phyloP scores from a whole-genome alignment of 2,888 invertebrate genomes.

The Nomada ruficornis region DNA sequence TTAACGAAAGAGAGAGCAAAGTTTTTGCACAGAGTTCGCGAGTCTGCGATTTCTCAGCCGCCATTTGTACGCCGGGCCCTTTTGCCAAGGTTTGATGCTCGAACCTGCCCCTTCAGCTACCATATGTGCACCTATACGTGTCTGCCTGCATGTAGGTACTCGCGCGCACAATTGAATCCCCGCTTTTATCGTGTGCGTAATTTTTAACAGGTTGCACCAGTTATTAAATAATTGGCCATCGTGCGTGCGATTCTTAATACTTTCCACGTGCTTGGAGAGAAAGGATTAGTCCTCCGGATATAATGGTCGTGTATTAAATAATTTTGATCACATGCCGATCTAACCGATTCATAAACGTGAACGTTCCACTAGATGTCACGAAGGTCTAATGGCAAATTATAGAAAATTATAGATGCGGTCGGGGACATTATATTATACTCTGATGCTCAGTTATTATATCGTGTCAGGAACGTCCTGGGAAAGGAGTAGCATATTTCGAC shows the following conservation, averaged over 20 bases:
- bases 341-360: background rate
- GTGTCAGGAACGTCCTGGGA: constrained; percentile 23
- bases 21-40: background rate
- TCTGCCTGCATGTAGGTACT: constrained; percentile 18
- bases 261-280: background rate
- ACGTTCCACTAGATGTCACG: constrained; percentile 9
- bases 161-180: constrained; percentile 17
- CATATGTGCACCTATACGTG: constrained; percentile 26
- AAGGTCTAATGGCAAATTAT: constrained; percentile 20
- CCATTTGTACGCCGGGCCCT: constrained; percentile 79
- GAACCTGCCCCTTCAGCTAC: constrained; percentile 68
- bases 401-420: constrained; percentile 44
- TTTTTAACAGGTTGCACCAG: constrained; percentile 32
- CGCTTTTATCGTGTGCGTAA: constrained; percentile 40
- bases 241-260: background rate
- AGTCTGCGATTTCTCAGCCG: constrained; percentile 71
- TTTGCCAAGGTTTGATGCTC: constrained; percentile 70
- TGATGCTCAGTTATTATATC: constrained; percentile 18
- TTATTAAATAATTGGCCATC: background rate
- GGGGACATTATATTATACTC: constrained; percentile 10
- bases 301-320: background rate
- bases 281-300: background rate
- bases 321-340: background rate
- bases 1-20: background rate
- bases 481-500: constrained; percentile 36